Conservation (phyloP, 2,797 vertebrate genomes). For the Sparidentex hasta region DNA sequence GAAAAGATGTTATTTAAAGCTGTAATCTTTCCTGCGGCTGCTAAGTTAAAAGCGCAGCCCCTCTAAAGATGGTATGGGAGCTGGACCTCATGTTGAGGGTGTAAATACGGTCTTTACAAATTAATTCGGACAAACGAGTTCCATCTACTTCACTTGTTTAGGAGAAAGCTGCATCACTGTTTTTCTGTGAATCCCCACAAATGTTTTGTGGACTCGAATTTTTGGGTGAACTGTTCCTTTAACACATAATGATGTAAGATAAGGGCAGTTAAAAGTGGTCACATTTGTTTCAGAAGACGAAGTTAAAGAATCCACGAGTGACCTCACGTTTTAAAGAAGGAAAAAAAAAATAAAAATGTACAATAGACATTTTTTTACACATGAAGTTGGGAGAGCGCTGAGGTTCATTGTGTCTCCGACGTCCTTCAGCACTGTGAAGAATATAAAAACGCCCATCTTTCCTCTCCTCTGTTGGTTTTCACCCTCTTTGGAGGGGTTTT, state of each 20-base stretch:
- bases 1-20: no score
- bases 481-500: conserved; percentile 5
- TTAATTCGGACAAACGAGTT: no score
- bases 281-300: not conserved
- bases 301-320: not conserved
- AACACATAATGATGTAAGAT: conserved; percentile 21
- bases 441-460: conserved; percentile 19
- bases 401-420: conserved; percentile 42
- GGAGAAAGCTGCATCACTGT: no score
- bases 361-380: conserved; percentile 37
- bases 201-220: no score
- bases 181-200: no score
- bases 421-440: conserved; percentile 73
- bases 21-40: no score
- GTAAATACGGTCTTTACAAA: no score
- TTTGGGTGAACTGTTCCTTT: no score
- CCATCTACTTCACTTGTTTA: no score
- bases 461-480: conserved; percentile 21
- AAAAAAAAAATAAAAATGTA: conserved; percentile 26
- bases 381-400: conserved; percentile 38
- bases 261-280: not conserved
- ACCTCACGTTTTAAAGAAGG: not conserved
- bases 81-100: no score
- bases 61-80: no score
- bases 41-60: no score